Evolutionary conservation across 92 coral and sea anemone genomes (phyloP).

Genomic region (Actinostola sp.): DNA sequence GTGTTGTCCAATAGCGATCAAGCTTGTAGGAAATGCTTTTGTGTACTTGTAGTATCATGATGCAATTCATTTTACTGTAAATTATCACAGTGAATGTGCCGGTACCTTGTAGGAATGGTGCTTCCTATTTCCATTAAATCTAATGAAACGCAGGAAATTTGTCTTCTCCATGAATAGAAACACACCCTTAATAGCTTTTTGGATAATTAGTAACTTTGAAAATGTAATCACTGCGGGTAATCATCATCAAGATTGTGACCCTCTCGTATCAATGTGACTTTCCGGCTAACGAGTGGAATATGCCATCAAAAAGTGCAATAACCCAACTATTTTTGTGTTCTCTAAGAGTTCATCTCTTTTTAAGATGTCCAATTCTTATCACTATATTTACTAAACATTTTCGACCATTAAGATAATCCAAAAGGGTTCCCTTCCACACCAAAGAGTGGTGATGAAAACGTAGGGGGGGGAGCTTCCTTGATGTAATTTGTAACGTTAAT

Average conservation of each 20-base stretch:
- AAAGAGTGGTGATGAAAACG: neutral
- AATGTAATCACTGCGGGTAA: slow-evolving; percentile 24
- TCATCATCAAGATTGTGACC: slow-evolving; percentile 22
- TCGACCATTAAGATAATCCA: neutral
- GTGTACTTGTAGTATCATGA: slow-evolving; percentile 34
- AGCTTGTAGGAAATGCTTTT: slow-evolving; percentile 27
- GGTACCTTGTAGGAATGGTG: slow-evolving; percentile 29
- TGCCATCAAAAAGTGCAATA: slow-evolving; percentile 7
- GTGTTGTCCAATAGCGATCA: slow-evolving; percentile 21
- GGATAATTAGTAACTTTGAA: slow-evolving; percentile 43
- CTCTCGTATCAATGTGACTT: slow-evolving; percentile 19
- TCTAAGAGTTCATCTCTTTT: neutral
- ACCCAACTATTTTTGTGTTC: slow-evolving; percentile 12
- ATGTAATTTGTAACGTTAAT: slow-evolving; percentile 14
- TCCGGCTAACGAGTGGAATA: slow-evolving; percentile 23
- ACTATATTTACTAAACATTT: slow-evolving; percentile 22
- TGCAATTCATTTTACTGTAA: slow-evolving; percentile 33
- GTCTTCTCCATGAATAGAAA: slow-evolving; percentile 36
- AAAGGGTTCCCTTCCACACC: neutral
- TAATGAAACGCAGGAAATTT: slow-evolving; percentile 53
- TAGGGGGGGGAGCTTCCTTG: neutral
- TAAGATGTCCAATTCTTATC: slow-evolving; percentile 7
- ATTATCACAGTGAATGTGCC: slow-evolving; percentile 37
- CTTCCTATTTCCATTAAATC: slow-evolving; percentile 51
- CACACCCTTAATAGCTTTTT: slow-evolving; percentile 45